Evolutionary conservation across 2,888 invertebrate genomes (phyloP).

Genomic region (Fragum whitleyi): DNA sequence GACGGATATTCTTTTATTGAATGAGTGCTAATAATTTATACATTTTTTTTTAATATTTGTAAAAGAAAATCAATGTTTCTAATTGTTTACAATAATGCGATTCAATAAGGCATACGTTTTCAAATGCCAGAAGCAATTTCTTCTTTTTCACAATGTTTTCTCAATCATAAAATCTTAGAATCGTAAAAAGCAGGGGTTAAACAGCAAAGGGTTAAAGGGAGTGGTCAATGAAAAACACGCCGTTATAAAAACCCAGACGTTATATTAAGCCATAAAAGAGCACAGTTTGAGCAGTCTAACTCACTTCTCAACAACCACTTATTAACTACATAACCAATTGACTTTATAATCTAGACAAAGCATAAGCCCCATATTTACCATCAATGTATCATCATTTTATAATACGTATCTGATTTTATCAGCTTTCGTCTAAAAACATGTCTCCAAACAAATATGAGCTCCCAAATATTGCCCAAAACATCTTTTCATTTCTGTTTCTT

Average conservation of each 20-base stretch:
- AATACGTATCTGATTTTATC: constrained; percentile 29
- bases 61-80: too few relatives aligned
- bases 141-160: too few relatives aligned
- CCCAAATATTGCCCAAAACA: too few relatives aligned
- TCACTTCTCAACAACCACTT: constrained; percentile 8
- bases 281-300: constrained; percentile 13
- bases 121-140: too few relatives aligned
- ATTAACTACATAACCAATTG: constrained; percentile 17
- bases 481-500: background rate
- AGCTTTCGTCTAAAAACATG: constrained; percentile 21
- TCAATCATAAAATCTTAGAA: too few relatives aligned
- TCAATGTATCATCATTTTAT: constrained; percentile 21
- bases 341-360: constrained; percentile 23
- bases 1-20: too few relatives aligned
- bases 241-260: constrained; percentile 12
- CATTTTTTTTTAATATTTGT: too few relatives aligned
- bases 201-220: too few relatives aligned
- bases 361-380: background rate
- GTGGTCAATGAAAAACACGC: background rate
- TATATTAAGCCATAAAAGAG: constrained; percentile 19
- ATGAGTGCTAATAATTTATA: too few relatives aligned
- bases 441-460: background rate
- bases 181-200: too few relatives aligned
- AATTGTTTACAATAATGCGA: too few relatives aligned
- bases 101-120: too few relatives aligned